phyloP scores from a whole-genome alignment of 2,113 vertebrate species.

The Arothron firmamentum region DNA sequence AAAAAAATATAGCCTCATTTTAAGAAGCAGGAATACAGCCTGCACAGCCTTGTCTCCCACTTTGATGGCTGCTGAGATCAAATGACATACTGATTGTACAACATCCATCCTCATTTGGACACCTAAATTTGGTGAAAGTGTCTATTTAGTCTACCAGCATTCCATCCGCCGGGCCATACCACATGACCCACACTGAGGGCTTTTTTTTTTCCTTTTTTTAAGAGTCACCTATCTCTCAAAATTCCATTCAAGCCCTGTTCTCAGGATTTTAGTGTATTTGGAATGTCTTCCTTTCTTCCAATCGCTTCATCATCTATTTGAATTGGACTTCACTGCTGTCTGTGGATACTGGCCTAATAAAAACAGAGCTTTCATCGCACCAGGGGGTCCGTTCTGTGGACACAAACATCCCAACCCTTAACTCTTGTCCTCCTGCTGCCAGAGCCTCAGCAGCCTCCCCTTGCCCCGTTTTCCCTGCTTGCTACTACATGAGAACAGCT shows the following conservation, averaged over 20 bases:
- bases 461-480: conserved; percentile 50
- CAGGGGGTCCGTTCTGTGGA: conserved; percentile 45
- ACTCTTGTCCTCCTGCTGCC: conserved; percentile 21
- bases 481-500: conserved; percentile 55
- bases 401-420: conserved; percentile 40
- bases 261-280: conserved; percentile 28
- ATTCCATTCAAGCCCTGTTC: conserved; percentile 23
- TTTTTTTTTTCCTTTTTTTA: conserved; percentile 20
- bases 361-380: conserved; percentile 48
- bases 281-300: conserved; percentile 30
- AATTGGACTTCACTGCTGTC: conserved; percentile 40
- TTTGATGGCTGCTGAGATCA: too few species aligned
- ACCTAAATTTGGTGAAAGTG: not conserved
- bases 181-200: not conserved
- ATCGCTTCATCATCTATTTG: conserved; percentile 48
- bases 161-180: too few species aligned
- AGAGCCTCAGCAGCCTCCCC: conserved; percentile 24
- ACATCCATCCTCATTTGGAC: too few species aligned
- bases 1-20: too few species aligned
- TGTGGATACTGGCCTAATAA: conserved; percentile 45
- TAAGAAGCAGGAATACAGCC: too few species aligned
- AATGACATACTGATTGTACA: too few species aligned
- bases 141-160: too few species aligned
- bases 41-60: too few species aligned
- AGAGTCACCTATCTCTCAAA: conserved; percentile 23